Evolutionary conservation across 2,797 vertebrate genomes (phyloP).

Genomic region (Mionectes olivaceus): DNA sequence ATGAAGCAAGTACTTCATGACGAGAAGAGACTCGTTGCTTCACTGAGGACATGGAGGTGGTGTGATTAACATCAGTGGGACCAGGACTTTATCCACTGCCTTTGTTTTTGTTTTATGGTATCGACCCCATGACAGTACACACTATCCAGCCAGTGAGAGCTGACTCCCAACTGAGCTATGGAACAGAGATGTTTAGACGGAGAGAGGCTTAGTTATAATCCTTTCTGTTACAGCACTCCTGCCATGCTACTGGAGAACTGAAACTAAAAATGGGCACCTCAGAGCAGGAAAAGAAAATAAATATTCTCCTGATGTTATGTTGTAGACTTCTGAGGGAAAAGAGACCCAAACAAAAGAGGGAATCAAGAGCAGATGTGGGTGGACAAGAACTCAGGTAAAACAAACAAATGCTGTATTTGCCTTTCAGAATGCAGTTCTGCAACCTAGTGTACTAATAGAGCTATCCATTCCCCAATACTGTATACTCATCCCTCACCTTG

Average conservation of each 20-base stretch:
- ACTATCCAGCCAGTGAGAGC: neutral
- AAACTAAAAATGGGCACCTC: neutral
- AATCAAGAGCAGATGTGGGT: neutral
- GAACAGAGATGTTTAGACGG: neutral
- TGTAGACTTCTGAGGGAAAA: neutral
- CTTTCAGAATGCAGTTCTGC: neutral
- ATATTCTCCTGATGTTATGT: neutral
- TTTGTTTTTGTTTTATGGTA: slow-evolving; percentile 5
- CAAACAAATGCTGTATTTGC: neutral
- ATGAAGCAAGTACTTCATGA: neutral
- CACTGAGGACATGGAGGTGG: neutral
- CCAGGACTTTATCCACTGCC: neutral
- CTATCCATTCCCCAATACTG: neutral
- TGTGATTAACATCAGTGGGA: neutral
- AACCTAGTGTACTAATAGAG: neutral
- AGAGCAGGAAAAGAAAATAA: neutral
- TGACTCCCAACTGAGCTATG: neutral
- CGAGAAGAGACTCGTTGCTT: neutral
- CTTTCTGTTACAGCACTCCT: neutral
- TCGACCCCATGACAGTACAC: neutral
- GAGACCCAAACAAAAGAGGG: neutral
- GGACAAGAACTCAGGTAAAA: neutral
- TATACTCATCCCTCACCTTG: neutral
- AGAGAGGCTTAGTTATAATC: neutral
- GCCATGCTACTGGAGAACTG: neutral